Conservation (phyloP, 2,113 vertebrate genomes). For the Phoxinus phoxinus region DNA sequence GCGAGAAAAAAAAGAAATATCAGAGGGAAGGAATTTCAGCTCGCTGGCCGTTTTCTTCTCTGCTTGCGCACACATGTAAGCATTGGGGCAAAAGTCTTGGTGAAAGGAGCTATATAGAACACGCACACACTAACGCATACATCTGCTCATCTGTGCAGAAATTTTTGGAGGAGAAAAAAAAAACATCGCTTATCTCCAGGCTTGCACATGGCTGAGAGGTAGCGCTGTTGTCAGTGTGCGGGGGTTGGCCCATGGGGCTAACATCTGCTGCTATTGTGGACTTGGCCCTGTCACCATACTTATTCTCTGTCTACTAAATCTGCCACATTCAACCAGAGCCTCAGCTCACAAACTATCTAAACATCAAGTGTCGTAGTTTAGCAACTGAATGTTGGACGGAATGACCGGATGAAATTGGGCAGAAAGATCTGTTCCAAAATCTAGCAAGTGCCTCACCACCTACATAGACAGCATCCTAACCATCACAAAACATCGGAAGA, state of each 20-base stretch:
- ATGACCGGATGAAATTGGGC: not conserved
- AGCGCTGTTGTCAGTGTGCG: slow-evolving; percentile 17
- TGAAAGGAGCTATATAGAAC: slow-evolving; percentile 40
- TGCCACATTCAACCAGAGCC: slow-evolving; percentile 32
- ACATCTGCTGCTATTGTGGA: slow-evolving; percentile 49
- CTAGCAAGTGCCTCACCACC: not conserved
- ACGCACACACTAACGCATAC: slow-evolving; percentile 15
- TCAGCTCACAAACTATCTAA: slow-evolving; percentile 14
- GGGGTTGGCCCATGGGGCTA: slow-evolving; percentile 39
- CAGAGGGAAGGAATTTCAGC: slow-evolving; percentile 29
- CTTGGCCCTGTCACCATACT: slow-evolving; percentile 41
- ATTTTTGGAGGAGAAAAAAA: slow-evolving; percentile 20
- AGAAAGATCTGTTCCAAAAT: slow-evolving; percentile 19
- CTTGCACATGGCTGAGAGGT: slow-evolving; percentile 46
- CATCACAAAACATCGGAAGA: not conserved
- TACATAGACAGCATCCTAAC: not conserved
- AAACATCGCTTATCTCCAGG: slow-evolving; percentile 41
- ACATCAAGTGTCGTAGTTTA: not conserved
- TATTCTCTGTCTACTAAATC: slow-evolving; percentile 36
- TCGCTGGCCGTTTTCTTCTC: not conserved
- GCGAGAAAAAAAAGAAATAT: slow-evolving; percentile 24
- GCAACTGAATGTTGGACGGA: slow-evolving; percentile 5
- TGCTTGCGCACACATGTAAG: slow-evolving; percentile 22
- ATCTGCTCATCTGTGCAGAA: slow-evolving; percentile 28
- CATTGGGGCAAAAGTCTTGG: slow-evolving; percentile 2